A percentile compares a stretch with the other conserved stretches of the same genome.
phyloP scores from a whole-genome alignment of 2,113 vertebrate genomes.

The Phaethon lepturus region DNA sequence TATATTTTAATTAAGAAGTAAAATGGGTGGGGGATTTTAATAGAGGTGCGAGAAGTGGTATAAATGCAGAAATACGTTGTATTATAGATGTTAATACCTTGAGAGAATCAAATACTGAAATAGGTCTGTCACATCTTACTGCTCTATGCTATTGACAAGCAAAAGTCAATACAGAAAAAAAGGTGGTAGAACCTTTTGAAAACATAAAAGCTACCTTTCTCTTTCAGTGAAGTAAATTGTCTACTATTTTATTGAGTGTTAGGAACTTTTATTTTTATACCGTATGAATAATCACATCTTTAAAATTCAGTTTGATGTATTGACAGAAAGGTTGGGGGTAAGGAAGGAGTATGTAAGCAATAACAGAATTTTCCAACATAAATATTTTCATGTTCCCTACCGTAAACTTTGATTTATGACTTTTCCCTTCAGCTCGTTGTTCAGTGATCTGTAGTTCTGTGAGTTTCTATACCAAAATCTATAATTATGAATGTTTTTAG shows the following conservation, averaged over 20 bases:
- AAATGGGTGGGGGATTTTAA: background rate
- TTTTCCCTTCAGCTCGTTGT: background rate
- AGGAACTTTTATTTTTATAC: background rate
- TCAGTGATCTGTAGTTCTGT: background rate
- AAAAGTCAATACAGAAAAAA: background rate
- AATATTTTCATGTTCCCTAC: background rate
- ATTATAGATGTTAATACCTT: background rate
- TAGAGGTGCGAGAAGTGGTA: background rate
- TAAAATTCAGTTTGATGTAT: background rate
- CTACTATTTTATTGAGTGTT: background rate
- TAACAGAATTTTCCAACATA: background rate
- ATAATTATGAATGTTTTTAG: background rate
- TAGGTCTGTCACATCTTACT: background rate
- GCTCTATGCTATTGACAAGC: background rate
- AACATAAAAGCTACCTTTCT: background rate
- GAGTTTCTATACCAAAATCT: background rate
- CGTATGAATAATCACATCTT: background rate
- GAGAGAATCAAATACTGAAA: background rate
- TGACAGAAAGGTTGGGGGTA: background rate
- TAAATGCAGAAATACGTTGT: background rate
- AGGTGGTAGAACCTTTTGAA: background rate
- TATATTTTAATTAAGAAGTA: constrained; percentile 32
- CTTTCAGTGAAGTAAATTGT: background rate
- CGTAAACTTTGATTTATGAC: background rate
- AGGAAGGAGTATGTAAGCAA: background rate